Evolutionary conservation across 1,140 invertebrate species (phyloP), one percentile per base, ranked within the genome.

Genomic region (Drosophila micromelanica): DNA sequence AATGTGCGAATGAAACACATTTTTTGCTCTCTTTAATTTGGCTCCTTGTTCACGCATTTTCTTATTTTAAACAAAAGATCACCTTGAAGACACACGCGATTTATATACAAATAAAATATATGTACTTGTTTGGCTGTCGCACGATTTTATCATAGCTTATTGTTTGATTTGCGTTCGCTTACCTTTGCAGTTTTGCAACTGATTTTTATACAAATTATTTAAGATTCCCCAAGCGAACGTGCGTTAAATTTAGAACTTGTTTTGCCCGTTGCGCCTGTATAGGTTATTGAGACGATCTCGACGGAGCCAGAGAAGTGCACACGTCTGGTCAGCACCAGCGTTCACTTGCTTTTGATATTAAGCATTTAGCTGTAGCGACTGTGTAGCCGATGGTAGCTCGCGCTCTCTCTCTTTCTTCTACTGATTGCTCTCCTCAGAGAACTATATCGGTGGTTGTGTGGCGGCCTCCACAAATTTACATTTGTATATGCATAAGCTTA

Each of bases 211-310:
- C 57, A 63, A 79, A 77, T 73, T 77, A 60, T 78, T 62, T 55
- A 68, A 78, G 82, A 87, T 64, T 82, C 79, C 63, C 68, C 78
- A 75, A 75, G 78, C 76, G 75, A 64, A 76, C 68, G 78, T 79
- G 76, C 72, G 78, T 72, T 87, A 87, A 84, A 84, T 80, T 89
- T 87, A 87, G 84, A 87, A 87, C 84, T 87, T 89, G 85, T 87
- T 87, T 79, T 74, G 82, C 69, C 68, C 73, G 80, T 78, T 62
- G 69, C 46, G 61, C 69, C 67, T 76, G 63, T 72, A 45, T 63
- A 32, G 61, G 73, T 77, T 69, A 56, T 55, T 61, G 23, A 80
- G 77, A 79, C 65, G 70, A 82, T 82, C 84, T 73, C 78, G 49
- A 79, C 62, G 68, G 65, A 72, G 67, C n/a, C n/a, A n/a, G n/a